These are phyloP conservation scores for Apteryx mantelli DNA, from an alignment of 2,113 vertebrate species.

Conservation along the genomic window DNA sequence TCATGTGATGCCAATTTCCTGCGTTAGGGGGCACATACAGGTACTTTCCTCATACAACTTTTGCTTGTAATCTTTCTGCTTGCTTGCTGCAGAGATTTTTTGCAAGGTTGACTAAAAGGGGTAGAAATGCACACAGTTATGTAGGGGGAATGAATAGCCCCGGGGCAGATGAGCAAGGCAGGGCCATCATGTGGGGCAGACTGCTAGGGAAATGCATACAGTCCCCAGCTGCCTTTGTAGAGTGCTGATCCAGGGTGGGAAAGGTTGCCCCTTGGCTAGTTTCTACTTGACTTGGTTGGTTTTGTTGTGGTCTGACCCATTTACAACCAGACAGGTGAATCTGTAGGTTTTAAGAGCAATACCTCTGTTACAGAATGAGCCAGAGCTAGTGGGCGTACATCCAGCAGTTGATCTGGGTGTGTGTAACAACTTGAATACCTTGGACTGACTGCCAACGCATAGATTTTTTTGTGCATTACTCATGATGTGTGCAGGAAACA, in stretches of 20 bases:
- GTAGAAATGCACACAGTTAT: neutral
- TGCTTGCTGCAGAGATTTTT: neutral
- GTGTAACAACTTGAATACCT: neutral
- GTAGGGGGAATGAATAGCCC: neutral
- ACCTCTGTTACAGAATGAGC: neutral
- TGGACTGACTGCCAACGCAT: neutral
- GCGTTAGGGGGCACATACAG: slow-evolving; percentile 6
- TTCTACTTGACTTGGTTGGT: neutral
- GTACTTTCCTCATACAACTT: neutral
- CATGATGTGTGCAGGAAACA: neutral
- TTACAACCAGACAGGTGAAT: neutral
- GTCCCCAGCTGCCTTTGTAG: neutral
- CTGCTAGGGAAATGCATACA: neutral
- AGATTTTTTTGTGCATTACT: neutral
- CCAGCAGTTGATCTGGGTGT: neutral
- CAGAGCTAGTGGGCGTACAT: neutral
- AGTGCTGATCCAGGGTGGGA: neutral
- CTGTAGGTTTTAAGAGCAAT: neutral
- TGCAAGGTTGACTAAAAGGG: neutral
- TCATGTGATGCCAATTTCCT: neutral
- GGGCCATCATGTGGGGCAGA: neutral
- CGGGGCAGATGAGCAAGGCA: neutral
- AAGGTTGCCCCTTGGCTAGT: neutral
- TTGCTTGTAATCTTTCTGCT: neutral
- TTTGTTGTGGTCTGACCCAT: neutral